phyloP scores from a whole-genome alignment of 2,888 invertebrate genomes.

The Enoplolaimus lenunculus region DNA sequence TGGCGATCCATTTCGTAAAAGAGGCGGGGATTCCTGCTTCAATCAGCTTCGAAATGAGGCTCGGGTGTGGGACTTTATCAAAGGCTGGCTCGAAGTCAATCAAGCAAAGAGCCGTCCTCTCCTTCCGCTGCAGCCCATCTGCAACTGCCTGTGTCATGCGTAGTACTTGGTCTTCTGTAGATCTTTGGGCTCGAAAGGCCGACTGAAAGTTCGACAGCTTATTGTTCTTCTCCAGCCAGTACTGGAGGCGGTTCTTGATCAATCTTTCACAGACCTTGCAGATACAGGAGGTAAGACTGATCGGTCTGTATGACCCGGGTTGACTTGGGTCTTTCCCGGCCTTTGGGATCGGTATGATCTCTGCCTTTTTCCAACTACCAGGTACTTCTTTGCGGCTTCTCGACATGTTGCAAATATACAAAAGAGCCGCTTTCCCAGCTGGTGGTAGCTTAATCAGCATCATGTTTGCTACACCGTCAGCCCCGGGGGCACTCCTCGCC shows the following conservation, averaged over 20 bases:
- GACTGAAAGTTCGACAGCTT: not conserved
- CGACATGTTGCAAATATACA: not conserved
- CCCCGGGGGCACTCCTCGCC: not conserved
- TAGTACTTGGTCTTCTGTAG: not conserved
- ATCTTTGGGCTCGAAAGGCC: not conserved
- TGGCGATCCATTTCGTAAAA: not conserved
- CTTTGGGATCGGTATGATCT: not conserved
- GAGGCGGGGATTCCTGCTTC: not conserved
- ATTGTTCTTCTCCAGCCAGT: not conserved
- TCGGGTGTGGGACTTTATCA: not conserved
- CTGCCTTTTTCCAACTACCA: not conserved
- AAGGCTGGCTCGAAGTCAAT: too few relatives aligned
- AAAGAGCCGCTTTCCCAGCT: not conserved
- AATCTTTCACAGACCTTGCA: not conserved
- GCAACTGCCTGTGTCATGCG: not conserved
- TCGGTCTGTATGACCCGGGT: not conserved
- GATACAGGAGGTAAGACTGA: not conserved
- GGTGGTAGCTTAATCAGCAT: not conserved
- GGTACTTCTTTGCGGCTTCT: not conserved
- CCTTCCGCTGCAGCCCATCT: not conserved
- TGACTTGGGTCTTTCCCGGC: not conserved
- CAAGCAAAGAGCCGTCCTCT: not conserved
- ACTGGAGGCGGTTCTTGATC: not conserved
- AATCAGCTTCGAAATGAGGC: not conserved
- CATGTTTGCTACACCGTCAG: not conserved